Evolutionary conservation across 1,140 invertebrate genomes (phyloP), one percentile per base, ranked within the genome.

Genomic region (Lamellibrachia luymesi): DNA sequence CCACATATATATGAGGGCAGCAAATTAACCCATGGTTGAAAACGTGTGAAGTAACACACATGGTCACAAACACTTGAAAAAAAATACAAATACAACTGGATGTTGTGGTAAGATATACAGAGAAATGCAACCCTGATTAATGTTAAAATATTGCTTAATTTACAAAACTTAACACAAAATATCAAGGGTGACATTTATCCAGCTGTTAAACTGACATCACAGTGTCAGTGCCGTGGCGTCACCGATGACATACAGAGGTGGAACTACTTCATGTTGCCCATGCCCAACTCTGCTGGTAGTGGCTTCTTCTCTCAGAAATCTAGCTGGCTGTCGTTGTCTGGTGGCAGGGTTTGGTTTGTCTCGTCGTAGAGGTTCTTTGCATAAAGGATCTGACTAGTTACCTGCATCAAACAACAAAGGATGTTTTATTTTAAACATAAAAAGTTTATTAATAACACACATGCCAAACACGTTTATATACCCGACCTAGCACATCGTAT

Each of bases 361-460:
- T 99, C 98, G 95, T 98, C 97, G 95, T 98, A 98, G 95, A 98
- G 97, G 95, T 97, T 97, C 95, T 98, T 98, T 89, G 98, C 98
- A 96, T 98, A 98, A 95, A 98, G 98, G 93, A 98, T 97, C 96
- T 98, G 97, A 94, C 98, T 97, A 4, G 97, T 97, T 90, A 97
- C 97, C 97, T 97, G 25, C 94, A 90, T 93, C 51, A 92, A 90
- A 17, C 92, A n/a, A 50, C 25, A 93, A 38, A 49, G 17, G 8
- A 93, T 22, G 89, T 89, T 51, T 38, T 38, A 38, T 38, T 38
- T 2, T 38, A 27, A n/a, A 90, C 49, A 93, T 38, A 38, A n/a
- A 17, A 27, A 2, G 22, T 51, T 22, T 80, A 80, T 80, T n/a
- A n/a, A 17, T 80, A 22, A 80, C 1, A 38, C 38, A 38, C 38